Evolutionary conservation across 2,888 invertebrate genomes (phyloP), one percentile per base, ranked within the genome.

Genomic region (Micropterix aruncella): DNA sequence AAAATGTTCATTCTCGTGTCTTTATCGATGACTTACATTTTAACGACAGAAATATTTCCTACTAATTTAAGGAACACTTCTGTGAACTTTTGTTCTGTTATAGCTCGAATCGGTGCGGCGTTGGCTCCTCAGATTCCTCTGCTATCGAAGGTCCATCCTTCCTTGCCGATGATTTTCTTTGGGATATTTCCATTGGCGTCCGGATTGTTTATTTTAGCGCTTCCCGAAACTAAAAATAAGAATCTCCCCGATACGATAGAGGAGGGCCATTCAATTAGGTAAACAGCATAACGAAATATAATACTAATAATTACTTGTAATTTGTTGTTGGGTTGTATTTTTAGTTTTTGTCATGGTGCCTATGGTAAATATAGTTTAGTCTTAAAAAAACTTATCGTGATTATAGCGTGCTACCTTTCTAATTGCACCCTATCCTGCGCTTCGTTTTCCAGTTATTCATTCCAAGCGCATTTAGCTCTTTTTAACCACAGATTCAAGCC

Each of bases 51-150:
- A 57, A 61, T 77, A 54, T 77, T 75, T 52, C 77, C 77, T 1
- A 77, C 77, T 16, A 69, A 65, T 47, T 60, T 75, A 3, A 63
- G 77, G 12, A 75, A 77, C 52, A 70, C 73, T 38, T 57, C 74
- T 43, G 60, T 77, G 37, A 71, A 72, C 0, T 60, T 72, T 37
- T 76, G 76, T 54, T 75, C 75, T 3, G 75, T 75, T 73, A 63
- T 74, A 49, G 77, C 76, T 3, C 61, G 75, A n/a, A 59, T 77
- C 43, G 77, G 77, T 1, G 72, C 74, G 1, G 75, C 76, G 62
- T 52, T 75, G 46, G 74, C 77, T 4, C 76, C 77, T 1, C 75
- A 75, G 56, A 70, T 75, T 9, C 70, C 70, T 16, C 56, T 76
- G 40, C 51, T 76, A 57, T 70, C 67, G 56, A 55, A 46, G 55